phyloP scores from a whole-genome alignment of 2,113 vertebrate species.

The Rhynchopsitta pachyrhyncha region DNA sequence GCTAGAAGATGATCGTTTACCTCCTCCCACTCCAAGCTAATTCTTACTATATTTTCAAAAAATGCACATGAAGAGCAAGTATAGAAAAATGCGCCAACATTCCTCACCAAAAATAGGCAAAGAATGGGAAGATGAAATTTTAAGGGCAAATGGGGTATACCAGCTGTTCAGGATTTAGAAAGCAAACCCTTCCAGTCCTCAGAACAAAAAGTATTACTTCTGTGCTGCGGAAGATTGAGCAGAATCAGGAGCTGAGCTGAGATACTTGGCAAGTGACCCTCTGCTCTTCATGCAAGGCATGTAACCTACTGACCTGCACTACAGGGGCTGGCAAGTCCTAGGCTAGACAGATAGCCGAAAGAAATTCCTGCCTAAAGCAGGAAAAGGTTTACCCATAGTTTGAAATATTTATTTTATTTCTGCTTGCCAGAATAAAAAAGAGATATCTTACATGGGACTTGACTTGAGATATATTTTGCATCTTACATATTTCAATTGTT shows the following conservation, averaged over 20 bases:
- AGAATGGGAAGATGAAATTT: slow-evolving; percentile 65
- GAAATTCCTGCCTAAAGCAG: slow-evolving; percentile 12
- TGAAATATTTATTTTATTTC: slow-evolving; percentile 12
- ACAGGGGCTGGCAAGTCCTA: background rate
- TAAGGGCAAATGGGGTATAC: slow-evolving; percentile 49
- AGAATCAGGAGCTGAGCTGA: background rate
- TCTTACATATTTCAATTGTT: background rate
- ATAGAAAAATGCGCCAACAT: slow-evolving; percentile 59
- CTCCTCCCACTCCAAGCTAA: slow-evolving; percentile 11
- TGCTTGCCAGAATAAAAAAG: background rate
- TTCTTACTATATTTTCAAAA: slow-evolving; percentile 53
- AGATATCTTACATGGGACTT: background rate
- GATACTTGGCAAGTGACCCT: slow-evolving; percentile 23
- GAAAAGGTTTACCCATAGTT: background rate
- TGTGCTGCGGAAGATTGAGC: background rate
- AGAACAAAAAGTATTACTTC: background rate
- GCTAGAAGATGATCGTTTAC: background rate
- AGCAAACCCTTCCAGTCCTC: slow-evolving; percentile 32
- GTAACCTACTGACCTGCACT: slow-evolving; percentile 58
- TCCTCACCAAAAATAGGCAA: slow-evolving; percentile 68
- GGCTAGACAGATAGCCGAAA: slow-evolving; percentile 15
- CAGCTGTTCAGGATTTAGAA: slow-evolving; percentile 63
- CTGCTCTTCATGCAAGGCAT: background rate
- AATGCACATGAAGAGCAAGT: slow-evolving; percentile 57
- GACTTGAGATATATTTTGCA: background rate